Evolutionary conservation across 1,140 invertebrate species (phyloP).

Genomic region (Zaprionus ghesquierei): DNA sequence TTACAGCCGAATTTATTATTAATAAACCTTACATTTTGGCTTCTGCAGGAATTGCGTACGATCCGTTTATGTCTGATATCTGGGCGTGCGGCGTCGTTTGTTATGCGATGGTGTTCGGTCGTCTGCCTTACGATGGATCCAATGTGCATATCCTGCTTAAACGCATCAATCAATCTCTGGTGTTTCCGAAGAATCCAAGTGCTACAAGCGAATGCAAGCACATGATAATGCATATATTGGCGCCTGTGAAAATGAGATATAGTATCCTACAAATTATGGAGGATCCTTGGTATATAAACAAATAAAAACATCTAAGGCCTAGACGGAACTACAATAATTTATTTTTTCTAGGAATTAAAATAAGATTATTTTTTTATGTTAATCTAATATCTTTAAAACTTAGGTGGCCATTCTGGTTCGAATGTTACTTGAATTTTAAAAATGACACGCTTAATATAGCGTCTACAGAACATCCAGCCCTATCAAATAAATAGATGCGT

Average conservation of each 20-base stretch:
- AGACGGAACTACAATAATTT: constrained; percentile 20
- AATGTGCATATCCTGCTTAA: constrained; percentile 91
- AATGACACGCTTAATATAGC: background rate
- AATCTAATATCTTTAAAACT: too few species aligned
- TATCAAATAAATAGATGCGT: background rate
- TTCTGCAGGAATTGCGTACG: constrained; percentile 85
- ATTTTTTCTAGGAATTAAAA: too few species aligned
- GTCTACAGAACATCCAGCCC: too few species aligned
- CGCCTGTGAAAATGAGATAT: constrained; percentile 86
- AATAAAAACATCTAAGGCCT: constrained; percentile 1
- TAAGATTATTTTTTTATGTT: background rate
- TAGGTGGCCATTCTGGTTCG: too few species aligned
- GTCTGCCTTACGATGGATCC: constrained; percentile 92
- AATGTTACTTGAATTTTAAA: background rate
- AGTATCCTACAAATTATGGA: constrained; percentile 86
- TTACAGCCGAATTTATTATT: background rate
- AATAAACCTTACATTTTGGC: background rate
- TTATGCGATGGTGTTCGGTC: constrained; percentile 91
- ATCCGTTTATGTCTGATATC: constrained; percentile 89
- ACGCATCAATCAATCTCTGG: constrained; percentile 89
- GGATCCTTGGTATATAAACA: constrained; percentile 85
- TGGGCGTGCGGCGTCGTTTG: constrained; percentile 92
- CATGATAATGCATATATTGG: constrained; percentile 87
- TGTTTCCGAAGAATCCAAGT: constrained; percentile 87
- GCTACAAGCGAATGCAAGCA: constrained; percentile 86